Evolutionary conservation across 2,113 vertebrate species (phyloP), one percentile per base, ranked within the genome.

Genomic region (Cricetomys ansorgei): DNA sequence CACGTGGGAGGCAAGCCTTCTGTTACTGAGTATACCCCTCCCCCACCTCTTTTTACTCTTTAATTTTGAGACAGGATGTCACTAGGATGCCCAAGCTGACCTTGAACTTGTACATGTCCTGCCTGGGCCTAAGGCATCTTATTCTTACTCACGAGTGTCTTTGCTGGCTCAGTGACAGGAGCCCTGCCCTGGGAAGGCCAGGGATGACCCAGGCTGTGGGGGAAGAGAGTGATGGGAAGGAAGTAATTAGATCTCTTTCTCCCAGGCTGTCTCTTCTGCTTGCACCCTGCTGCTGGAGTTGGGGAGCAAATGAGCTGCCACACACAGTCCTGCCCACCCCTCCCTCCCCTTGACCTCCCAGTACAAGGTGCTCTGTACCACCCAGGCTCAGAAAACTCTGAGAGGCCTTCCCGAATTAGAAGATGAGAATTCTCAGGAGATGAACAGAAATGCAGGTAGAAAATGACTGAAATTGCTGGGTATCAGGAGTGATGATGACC

Each of bases 371-470:
- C 19, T 27, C 64, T 0, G 34, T 4, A 10, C 27, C 57, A 43
- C 67, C 53, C 67, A 29, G 45, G 67, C 80, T 77, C 37, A 0
- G 53, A 77, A 43, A 69, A 77, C 72, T 45, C 0, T 0, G 62
- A 0, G 25, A 48, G 53, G 37, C 88, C 79, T 88, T 76, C 67
- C 86, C 91, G 29, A 77, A 91, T 62, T 40, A 83, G 69, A 40
- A 92, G 88, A 91, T 65, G 43, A 53, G 91, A 92, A 76, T 89
- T 89, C 84, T 83, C 86, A 21, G 43, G 72, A 92, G 53, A 92
- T 31, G 27, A 19, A 23, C 45, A 88, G 94, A 95, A 83, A 87
- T 0, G 1, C 17, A 31, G 16, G 13, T 72, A 65, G 97, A 89
- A 87, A 79, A 75, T 55, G 89, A 84, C 48, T 17, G 27, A 92